Evolutionary conservation across 2,888 invertebrate species (phyloP).

Genomic region (Amiota mariae): DNA sequence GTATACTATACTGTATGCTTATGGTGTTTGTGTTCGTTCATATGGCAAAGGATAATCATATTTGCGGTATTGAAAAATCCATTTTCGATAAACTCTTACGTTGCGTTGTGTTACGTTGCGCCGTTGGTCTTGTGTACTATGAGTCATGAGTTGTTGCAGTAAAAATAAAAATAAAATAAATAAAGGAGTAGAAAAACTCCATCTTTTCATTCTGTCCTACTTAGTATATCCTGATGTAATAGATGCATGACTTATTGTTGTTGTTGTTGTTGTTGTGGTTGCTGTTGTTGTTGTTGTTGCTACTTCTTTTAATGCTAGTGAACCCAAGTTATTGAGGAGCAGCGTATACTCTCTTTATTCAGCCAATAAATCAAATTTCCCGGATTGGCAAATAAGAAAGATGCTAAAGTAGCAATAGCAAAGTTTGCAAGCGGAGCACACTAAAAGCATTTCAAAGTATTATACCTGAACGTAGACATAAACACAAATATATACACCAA

Average conservation of each 20-base stretch:
- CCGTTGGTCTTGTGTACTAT: background rate
- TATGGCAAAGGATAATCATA: constrained; percentile 17
- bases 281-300: background rate
- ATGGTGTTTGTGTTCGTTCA: background rate
- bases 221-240: background rate
- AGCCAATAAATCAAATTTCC: constrained; percentile 60
- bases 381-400: constrained; percentile 42
- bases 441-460: constrained; percentile 62
- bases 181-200: background rate
- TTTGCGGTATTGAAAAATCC: constrained; percentile 21
- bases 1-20: background rate
- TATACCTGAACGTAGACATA: background rate
- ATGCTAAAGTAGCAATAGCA: constrained; percentile 14
- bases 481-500: no score
- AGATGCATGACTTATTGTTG: background rate
- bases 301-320: background rate
- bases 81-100: constrained; percentile 1
- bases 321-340: background rate
- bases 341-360: constrained; percentile 1
- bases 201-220: background rate
- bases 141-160: constrained; percentile 2
- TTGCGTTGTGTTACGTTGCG: constrained; percentile 4
- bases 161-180: no score
- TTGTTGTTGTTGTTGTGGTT: background rate
- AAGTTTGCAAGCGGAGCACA: background rate